Evolutionary conservation across 2,888 invertebrate genomes (phyloP), one percentile per base, ranked within the genome.

Genomic region (Spicauda simplicius): DNA sequence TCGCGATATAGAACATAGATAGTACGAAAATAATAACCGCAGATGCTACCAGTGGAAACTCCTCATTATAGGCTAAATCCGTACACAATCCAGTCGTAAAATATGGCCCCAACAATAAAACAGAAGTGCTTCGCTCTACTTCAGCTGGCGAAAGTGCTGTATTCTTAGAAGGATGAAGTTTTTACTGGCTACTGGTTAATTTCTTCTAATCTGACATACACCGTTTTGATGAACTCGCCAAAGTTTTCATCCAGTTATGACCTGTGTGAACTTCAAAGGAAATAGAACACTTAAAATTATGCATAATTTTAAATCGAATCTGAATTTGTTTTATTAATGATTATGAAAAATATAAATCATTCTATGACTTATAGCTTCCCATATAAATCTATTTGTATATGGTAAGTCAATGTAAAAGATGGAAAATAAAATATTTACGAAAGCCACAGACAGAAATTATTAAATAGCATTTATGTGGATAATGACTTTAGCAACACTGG

Each of bases 61-160:
- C 72, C 58, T 72, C 77, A 72, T 77, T 72, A 74, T 71, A 81
- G 85, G 88, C 92, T 93, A 93, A 87, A 88, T 90, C 86, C 77
- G 92, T 83, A 92, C 88, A 93, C 92, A 93, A 93, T 92, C 92
- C 91, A 89, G 88, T 84, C 91, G 85, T 92, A 93, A 93, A 93
- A 90, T 91, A 91, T 91, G 85, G 90, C 90, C 86, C 86, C 89
- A 90, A 93, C 92, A 92, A 92, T 93, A 92, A 93, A 93, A 92
- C 90, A 89, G 87, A 86, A 92, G 92, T 92, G 92, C 82, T 86
- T 81, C 85, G 84, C 81, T 84, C 87, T 86, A 88, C 86, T 87
- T 86, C 86, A 83, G 80, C 83, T 81, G 85, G 88, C 81, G 88
- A 89, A 90, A 90, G 89, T 87, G 82, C 82, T 84, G 85, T 89